Base-by-base conservation (phyloP, 2,797 vertebrate genomes). In the Vespertilio murinus region DNA sequence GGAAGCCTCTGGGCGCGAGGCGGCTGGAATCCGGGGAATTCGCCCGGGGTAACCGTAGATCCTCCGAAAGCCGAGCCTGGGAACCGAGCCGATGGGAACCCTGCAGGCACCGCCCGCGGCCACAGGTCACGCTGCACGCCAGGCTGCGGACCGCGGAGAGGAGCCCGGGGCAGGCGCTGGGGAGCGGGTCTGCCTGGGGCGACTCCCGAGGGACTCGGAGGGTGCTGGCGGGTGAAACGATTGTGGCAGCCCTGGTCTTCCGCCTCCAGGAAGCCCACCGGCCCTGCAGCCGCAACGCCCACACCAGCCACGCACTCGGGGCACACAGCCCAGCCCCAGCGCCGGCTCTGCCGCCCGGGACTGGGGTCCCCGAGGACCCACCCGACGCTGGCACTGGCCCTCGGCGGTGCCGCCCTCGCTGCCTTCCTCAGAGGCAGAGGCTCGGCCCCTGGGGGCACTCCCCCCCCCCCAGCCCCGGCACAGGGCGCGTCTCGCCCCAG, bases 21-120 rank as follows among this genome's bases (percentile, higher is more conserved):
- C 6, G 93, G 56, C 70, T 96, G 96, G 97, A 96, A 97, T 96
- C 95, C 0, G 94, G 96, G 79, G 96, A 97, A 96, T 97, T 95
- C 93, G 91, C 85, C 90, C 95, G 30, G 69, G 93, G 97, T 97
- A 97, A 97, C 56, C 79, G 96, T 95, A 97, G 97, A 89, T 79
- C 80, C 95, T 93, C 94, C 5, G 96, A 96, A 96, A 96, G 75
- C 90, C 1, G 2, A 93, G 83, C 88, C 20, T 6, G 90, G 82
- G 87, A 96, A 89, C 45, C 17, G 95, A 96, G 96, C 64, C 71
- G 92, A 91, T 93, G 95, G 89, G 95, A 94, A 95, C 88, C 33
- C 84, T 9, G 87, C 0, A 33, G 81, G 56, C 45, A 56, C 54
- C 1, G 0, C 42, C 52, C 84, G 12, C 93, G 38, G 64, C n/a